These are phyloP conservation scores for Aethina tumida DNA, from an alignment of 1,140 invertebrate species.

Conservation along the genomic window DNA sequence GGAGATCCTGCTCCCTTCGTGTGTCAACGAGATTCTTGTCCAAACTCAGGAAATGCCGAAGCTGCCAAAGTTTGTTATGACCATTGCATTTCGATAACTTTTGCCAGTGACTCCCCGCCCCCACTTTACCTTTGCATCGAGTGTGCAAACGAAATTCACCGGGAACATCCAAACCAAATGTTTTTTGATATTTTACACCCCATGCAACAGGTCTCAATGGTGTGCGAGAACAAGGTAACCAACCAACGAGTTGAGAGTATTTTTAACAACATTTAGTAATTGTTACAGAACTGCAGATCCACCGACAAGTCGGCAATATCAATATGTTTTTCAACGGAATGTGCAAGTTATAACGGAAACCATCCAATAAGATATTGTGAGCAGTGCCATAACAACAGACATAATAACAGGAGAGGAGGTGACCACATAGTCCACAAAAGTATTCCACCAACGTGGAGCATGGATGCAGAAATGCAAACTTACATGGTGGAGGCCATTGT, in stretches of 20 bases:
- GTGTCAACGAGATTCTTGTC: constrained; percentile 79
- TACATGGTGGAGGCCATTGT: constrained; percentile 96
- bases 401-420: constrained; percentile 72
- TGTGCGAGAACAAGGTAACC: constrained; percentile 92
- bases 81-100: constrained; percentile 74
- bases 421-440: constrained; percentile 86
- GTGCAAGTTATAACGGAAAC: constrained; percentile 91
- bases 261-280: constrained; percentile 7
- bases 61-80: constrained; percentile 87
- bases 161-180: constrained; percentile 72
- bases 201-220: constrained; percentile 86
- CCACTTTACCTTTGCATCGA: constrained; percentile 94
- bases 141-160: constrained; percentile 86
- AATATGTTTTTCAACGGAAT: constrained; percentile 95
- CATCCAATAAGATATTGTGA: constrained; percentile 90
- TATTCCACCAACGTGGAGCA: constrained; percentile 74
- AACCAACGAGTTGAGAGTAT: constrained; percentile 5
- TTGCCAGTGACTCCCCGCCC: constrained; percentile 77
- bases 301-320: constrained; percentile 88
- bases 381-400: constrained; percentile 81
- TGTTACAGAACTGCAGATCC: constrained; percentile 78
- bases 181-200: constrained; percentile 89
- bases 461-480: constrained; percentile 82
- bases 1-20: constrained; percentile 59
- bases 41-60: constrained; percentile 71